A percentile compares a stretch with the other conserved stretches of the same genome.
These are phyloP conservation scores for Drosophila paramelanica DNA, from an alignment of 2,888 invertebrate genomes.

Conservation along the genomic window DNA sequence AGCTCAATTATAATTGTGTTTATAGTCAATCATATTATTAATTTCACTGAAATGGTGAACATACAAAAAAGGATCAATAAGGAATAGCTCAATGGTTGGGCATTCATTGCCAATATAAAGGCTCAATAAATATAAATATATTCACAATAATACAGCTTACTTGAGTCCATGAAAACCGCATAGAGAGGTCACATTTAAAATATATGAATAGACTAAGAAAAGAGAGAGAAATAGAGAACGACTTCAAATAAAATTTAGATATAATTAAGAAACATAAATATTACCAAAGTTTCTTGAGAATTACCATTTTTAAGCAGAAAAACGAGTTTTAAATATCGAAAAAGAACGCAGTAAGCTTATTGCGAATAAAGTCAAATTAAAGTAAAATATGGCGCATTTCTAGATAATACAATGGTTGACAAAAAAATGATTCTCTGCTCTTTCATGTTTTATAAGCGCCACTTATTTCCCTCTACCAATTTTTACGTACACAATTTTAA, in stretches of 20 bases:
- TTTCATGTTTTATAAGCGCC: background rate
- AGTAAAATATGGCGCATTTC: background rate
- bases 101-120: background rate
- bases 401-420: background rate
- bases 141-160: too few species aligned
- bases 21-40: constrained; percentile 32
- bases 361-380: too few species aligned
- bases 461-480: background rate
- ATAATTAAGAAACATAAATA: too few species aligned
- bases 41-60: background rate
- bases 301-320: too few species aligned
- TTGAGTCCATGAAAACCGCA: background rate
- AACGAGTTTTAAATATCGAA: too few species aligned
- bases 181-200: too few species aligned
- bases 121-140: background rate
- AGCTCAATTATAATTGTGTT: constrained; percentile 39
- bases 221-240: background rate
- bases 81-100: background rate
- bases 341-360: too few species aligned
- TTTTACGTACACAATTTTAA: background rate
- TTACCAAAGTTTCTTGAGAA: too few species aligned
- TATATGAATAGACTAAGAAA: background rate
- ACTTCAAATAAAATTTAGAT: background rate
- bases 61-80: background rate
- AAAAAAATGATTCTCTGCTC: background rate